phyloP scores from a whole-genome alignment of 2,113 vertebrate species.

The Macaca fascicularis region T2T-MFA8v1.1 NC_088381.1:53035001-53035500 shows the following conservation, averaged over 20 bases:
- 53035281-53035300: conserved; percentile 94
- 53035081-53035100: background rate
- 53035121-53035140: background rate
- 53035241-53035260: conserved; percentile 19
- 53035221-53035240: background rate
- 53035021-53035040: conserved; percentile 91
- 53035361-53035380: background rate
- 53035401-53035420: too few relatives aligned
- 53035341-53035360: rapidly evolving
- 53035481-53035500: background rate
- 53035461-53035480: background rate
- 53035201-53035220: background rate
- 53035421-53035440: too few relatives aligned
- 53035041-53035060: conserved; percentile 89
- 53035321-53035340: background rate
- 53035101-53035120: background rate
- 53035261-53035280: conserved; percentile 91
- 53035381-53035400: too few relatives aligned
- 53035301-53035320: conserved; percentile 88
- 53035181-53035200: background rate
- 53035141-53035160: background rate
- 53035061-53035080: background rate
- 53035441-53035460: background rate
- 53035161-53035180: background rate
- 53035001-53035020: conserved; percentile 94